Conservation (phyloP, 2,888 invertebrate genomes). For the Allacma fusca region DNA sequence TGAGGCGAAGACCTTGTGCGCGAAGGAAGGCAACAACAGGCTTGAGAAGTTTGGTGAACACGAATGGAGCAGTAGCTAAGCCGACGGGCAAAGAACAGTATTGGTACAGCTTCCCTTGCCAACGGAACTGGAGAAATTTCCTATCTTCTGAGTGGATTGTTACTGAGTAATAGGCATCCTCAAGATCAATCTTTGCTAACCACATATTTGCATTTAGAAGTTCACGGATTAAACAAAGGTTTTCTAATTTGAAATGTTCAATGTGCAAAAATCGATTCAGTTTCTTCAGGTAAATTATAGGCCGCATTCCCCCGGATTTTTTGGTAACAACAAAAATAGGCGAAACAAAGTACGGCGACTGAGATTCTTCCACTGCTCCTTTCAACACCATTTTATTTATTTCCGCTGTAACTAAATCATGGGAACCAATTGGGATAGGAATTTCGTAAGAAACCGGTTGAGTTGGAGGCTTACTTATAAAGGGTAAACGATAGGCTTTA, state of each 20-base stretch:
- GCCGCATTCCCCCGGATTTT: conserved; percentile 16
- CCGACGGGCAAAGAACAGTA: conserved; percentile 43
- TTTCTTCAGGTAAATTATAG: conserved; percentile 42
- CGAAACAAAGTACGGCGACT: conserved; percentile 26
- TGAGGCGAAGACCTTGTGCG: not conserved
- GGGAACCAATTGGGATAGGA: no score
- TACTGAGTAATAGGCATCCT: conserved; percentile 42
- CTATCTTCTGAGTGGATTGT: conserved; percentile 23
- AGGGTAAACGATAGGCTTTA: no score
- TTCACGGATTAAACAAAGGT: conserved; percentile 16
- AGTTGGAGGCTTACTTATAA: no score
- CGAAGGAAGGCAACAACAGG: conserved; percentile 17
- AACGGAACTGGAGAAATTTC: conserved; percentile 41
- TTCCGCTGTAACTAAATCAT: not conserved
- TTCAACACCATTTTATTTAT: not conserved
- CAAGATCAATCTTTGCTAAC: conserved; percentile 40
- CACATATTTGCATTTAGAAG: conserved; percentile 15
- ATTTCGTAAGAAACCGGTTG: no score
- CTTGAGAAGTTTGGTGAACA: conserved; percentile 45
- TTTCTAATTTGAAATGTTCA: conserved; percentile 46
- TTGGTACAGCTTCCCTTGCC: conserved; percentile 19
- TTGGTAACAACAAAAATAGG: conserved; percentile 41
- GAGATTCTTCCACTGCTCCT: not conserved
- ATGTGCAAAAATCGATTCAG: conserved; percentile 37
- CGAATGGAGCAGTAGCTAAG: conserved; percentile 31